These are phyloP conservation scores for Leistus spinibarbis DNA, from an alignment of 2,888 invertebrate species.

Conservation along the genomic window DNA sequence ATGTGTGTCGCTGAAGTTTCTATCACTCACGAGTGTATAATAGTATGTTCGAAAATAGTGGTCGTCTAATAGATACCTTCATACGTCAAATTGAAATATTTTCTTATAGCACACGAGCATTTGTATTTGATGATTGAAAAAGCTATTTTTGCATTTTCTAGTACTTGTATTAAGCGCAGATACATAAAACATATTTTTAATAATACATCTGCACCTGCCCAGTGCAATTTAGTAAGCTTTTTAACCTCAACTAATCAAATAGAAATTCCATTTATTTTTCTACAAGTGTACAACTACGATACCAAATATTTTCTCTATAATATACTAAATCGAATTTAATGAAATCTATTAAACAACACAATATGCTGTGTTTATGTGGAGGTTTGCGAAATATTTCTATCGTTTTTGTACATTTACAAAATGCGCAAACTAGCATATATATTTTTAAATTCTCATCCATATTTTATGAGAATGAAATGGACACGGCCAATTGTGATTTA, in stretches of 20 bases:
- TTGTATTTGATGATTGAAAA: background rate
- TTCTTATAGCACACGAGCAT: background rate
- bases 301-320: background rate
- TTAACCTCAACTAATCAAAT: background rate
- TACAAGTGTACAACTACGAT: constrained; percentile 1
- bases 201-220: background rate
- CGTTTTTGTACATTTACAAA: background rate
- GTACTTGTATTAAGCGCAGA: background rate
- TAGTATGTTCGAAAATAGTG: background rate
- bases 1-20: background rate
- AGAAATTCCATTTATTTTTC: background rate
- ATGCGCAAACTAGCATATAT: background rate
- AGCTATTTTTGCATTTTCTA: constrained; percentile 13
- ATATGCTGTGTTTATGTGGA: background rate
- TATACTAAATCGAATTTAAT: background rate
- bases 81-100: background rate
- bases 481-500: constrained; percentile 25
- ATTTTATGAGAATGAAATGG: background rate
- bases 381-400: background rate
- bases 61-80: background rate
- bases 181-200: constrained; percentile 1
- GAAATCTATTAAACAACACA: background rate
- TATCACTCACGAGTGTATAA: background rate
- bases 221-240: constrained; percentile 1
- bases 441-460: background rate